phyloP scores from a whole-genome alignment of 2,797 vertebrate species.

The Prionace glauca region DNA sequence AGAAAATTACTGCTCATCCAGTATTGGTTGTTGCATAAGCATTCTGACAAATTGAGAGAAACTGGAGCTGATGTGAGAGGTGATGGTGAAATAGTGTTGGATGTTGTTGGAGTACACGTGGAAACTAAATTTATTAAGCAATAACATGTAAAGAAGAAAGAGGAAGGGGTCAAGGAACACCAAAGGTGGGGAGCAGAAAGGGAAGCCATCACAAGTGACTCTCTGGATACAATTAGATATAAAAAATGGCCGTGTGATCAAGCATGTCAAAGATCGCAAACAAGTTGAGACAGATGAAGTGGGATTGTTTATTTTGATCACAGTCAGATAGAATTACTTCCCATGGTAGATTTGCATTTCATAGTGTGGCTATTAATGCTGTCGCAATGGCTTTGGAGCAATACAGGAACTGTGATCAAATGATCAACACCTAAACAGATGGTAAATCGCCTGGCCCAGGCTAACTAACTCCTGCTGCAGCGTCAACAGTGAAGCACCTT shows the following conservation, averaged over 20 bases:
- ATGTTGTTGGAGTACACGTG: no score
- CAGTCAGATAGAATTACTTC: background rate
- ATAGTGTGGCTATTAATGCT: background rate
- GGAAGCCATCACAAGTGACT: background rate
- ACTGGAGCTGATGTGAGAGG: background rate
- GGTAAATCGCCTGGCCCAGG: no score
- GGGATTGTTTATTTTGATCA: background rate
- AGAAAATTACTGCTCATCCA: background rate
- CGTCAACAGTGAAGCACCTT: background rate
- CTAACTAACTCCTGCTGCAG: background rate
- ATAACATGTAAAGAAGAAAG: no score
- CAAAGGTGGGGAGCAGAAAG: background rate
- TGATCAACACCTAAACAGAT: background rate
- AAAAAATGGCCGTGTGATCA: no score
- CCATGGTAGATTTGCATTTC: background rate
- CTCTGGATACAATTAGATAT: background rate
- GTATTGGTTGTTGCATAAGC: background rate
- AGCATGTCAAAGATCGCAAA: no score
- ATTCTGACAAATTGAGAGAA: background rate
- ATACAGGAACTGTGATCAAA: background rate
- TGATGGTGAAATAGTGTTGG: no score
- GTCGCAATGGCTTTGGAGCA: no score
- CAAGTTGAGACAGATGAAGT: background rate
- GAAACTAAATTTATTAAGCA: no score
- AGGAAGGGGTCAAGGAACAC: no score